phyloP scores from a whole-genome alignment of 2,888 invertebrate species.

The Mongoloraphidia duomilia region DNA sequence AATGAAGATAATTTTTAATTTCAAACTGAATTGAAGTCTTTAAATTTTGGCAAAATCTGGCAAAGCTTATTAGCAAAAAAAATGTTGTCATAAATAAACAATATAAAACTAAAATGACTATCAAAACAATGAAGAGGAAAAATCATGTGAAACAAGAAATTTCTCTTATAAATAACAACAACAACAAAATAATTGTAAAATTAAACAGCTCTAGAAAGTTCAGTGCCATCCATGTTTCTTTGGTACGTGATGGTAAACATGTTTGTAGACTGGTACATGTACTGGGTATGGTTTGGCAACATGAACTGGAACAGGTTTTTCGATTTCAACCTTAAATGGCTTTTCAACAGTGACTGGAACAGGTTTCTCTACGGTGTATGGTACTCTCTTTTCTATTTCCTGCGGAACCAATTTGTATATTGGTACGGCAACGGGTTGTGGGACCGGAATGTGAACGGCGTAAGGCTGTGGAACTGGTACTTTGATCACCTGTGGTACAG shows the following conservation, averaged over 20 bases:
- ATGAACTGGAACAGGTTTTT: slow-evolving; percentile 57
- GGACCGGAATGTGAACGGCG: slow-evolving; percentile 53
- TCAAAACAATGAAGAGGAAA: not conserved
- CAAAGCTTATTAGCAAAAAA: no score
- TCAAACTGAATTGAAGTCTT: no score
- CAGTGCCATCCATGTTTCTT: slow-evolving; percentile 16
- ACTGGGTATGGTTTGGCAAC: slow-evolving; percentile 60
- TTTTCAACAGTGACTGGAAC: slow-evolving; percentile 56
- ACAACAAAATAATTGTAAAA: not conserved
- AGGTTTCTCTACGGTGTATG: slow-evolving; percentile 58
- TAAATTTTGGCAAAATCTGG: no score
- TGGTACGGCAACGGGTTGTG: slow-evolving; percentile 57
- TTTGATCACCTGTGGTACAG: slow-evolving; percentile 53
- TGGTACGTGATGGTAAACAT: slow-evolving; percentile 48
- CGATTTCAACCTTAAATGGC: slow-evolving; percentile 61
- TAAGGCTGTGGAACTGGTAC: slow-evolving; percentile 62
- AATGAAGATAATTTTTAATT: no score
- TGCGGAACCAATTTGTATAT: slow-evolving; percentile 60
- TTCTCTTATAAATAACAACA: not conserved
- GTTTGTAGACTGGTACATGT: slow-evolving; percentile 59
- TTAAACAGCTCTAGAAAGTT: not conserved
- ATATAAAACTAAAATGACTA: not conserved
- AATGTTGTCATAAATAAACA: no score
- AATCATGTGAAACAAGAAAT: not conserved
- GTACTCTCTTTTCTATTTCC: slow-evolving; percentile 56